Evolutionary conservation across 1,140 invertebrate genomes (phyloP).

Genomic region (Ceratitis capitata): DNA sequence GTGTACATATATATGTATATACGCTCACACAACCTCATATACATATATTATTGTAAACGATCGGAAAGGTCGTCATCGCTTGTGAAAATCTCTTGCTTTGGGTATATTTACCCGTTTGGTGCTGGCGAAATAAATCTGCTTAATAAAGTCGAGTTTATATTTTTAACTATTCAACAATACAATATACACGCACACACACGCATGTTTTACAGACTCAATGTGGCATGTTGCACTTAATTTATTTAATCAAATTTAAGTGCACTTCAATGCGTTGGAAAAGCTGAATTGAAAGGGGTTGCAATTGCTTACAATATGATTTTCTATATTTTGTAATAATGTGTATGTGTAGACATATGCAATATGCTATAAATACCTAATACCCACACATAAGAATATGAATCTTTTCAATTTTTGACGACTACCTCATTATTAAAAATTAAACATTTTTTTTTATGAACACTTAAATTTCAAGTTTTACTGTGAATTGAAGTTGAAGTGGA

Average conservation of each 20-base stretch:
- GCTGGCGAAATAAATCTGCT: not conserved
- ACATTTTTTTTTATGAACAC: conserved; percentile 1
- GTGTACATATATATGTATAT: not conserved
- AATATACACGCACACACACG: not conserved
- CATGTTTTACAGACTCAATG: not conserved
- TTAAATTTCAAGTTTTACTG: conserved; percentile 25
- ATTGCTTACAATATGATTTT: not conserved
- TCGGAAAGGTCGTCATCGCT: not conserved
- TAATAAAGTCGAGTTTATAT: not conserved
- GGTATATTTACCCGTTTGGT: not conserved
- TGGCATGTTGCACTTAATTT: conserved; percentile 31
- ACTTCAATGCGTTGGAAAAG: not conserved
- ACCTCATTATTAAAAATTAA: not conserved
- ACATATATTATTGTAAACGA: not conserved
- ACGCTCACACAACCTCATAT: too few relatives aligned
- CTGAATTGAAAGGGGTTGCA: not conserved
- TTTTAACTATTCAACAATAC: not conserved
- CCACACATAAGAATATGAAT: not conserved
- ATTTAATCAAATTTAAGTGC: conserved; percentile 33
- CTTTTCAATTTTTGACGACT: not conserved
- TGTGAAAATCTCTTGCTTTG: not conserved
- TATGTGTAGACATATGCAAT: not conserved
- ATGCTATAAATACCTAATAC: not conserved
- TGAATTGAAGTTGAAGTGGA: not conserved
- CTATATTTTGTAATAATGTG: not conserved